Conservation (phyloP, 2,113 vertebrate genomes). For the Neopipo cinnamomea region DNA sequence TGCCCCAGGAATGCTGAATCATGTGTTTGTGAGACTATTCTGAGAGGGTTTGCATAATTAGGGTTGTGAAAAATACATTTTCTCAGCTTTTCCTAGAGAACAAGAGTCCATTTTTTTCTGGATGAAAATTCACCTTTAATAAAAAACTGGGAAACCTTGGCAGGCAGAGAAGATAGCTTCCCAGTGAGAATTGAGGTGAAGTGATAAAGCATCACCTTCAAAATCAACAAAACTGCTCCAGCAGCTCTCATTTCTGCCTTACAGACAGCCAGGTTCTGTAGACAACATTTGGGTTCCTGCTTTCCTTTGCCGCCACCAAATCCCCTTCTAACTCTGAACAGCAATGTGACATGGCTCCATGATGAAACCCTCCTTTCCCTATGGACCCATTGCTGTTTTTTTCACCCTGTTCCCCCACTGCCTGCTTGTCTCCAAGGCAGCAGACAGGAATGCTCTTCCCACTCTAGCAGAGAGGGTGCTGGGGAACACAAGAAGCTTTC, state of each 20-base stretch:
- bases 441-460: background rate
- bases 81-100: background rate
- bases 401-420: rapidly evolving
- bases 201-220: background rate
- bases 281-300: rapidly evolving
- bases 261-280: background rate
- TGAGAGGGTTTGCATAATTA: background rate
- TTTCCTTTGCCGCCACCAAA: background rate
- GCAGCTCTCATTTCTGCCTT: background rate
- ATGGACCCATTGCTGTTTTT: rapidly evolving
- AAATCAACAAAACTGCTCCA: background rate
- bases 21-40: background rate
- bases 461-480: rapidly evolving
- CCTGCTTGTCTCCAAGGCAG: rapidly evolving
- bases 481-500: background rate
- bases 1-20: background rate
- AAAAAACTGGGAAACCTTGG: background rate
- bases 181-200: background rate
- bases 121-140: background rate
- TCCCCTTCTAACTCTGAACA: background rate
- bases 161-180: background rate
- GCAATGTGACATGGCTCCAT: rapidly evolving
- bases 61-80: background rate
- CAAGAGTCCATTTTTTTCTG: background rate
- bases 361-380: background rate